Base-by-base conservation (phyloP, 2,113 vertebrate species). In the Lutjanus erythropterus region DNA sequence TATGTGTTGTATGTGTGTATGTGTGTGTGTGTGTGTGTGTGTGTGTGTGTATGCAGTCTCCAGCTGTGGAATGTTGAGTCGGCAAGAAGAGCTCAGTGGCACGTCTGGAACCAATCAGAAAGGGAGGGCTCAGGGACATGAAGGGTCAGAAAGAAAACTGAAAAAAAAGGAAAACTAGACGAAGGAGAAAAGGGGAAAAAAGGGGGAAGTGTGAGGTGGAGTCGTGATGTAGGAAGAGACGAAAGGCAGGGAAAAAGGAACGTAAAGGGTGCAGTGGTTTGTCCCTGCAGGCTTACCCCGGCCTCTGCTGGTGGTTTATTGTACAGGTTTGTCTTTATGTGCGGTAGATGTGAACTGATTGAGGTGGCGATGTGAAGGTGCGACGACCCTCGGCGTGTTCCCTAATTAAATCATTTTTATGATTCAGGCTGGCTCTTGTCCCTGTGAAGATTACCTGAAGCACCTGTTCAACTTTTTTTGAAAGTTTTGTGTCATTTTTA, bases 31-130 rank as follows among this genome's bases (percentile, higher is more conserved):
- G 49, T 68, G 71, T 65, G 82, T 64, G 84, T 70, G 80, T 46
- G 60, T 50, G 52, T 53, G 71, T 53, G 78, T 77, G 85, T 89
- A 84, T 64, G 77, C 49, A 81, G 89, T 91, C 88, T 94, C 92
- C 90, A 94, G 91, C 89, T 93, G 91, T 91, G 93, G 92, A 94
- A 94, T 95, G 95, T 94, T 88, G 92, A 95, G 92, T 94, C 92
- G 87, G 93, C 90, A 91, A 93, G 91, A 90, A 93, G 90, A 93
- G 91, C 91, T 92, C 92, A 94, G 91, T 91, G 91, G 89, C 90
- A 92, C 73, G 92, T 94, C 94, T 94, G 93, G 92, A 94, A 93
- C 90, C 91, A 94, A 95, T 95, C 94, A 93, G 89, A 83, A 71
- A 44, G 86, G 77, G 78, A 87, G 81, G 58, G 86, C 83, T 75